Percentiles rank a stretch among this genome's conserved stretches.
Conservation (phyloP, 2,797 vertebrate genomes). For the Lemur catta region DNA sequence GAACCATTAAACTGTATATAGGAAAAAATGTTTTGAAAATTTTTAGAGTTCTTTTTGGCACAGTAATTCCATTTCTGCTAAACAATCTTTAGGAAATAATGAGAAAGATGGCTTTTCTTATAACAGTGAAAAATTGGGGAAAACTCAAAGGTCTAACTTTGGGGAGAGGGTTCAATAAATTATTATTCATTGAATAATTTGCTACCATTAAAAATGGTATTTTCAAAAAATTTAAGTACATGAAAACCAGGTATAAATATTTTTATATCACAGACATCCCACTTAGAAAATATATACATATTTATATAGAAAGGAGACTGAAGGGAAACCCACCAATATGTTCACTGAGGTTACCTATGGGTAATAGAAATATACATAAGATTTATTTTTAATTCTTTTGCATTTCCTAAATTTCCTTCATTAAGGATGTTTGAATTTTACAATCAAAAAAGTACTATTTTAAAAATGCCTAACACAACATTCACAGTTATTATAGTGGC, state of each 20-base stretch:
- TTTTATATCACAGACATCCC: background rate
- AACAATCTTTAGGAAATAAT: background rate
- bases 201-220: background rate
- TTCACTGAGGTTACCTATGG: background rate
- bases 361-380: background rate
- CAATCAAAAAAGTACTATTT: background rate
- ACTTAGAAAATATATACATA: conserved; percentile 4
- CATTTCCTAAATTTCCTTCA: conserved; percentile 12
- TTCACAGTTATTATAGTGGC: background rate
- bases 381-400: background rate
- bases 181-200: background rate
- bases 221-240: conserved; percentile 26
- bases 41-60: background rate
- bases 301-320: background rate
- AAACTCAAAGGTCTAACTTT: background rate
- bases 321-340: background rate
- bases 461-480: background rate
- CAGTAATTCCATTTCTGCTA: conserved; percentile 12
- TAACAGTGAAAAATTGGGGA: background rate
- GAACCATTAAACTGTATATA: background rate
- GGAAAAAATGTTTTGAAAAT: conserved; percentile 5
- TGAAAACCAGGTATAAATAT: background rate
- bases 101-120: background rate
- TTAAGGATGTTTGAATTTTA: background rate
- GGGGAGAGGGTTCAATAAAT: background rate